These are phyloP conservation scores for Sipha maydis DNA, from an alignment of 2,888 invertebrate species.

Conservation along the genomic window DNA sequence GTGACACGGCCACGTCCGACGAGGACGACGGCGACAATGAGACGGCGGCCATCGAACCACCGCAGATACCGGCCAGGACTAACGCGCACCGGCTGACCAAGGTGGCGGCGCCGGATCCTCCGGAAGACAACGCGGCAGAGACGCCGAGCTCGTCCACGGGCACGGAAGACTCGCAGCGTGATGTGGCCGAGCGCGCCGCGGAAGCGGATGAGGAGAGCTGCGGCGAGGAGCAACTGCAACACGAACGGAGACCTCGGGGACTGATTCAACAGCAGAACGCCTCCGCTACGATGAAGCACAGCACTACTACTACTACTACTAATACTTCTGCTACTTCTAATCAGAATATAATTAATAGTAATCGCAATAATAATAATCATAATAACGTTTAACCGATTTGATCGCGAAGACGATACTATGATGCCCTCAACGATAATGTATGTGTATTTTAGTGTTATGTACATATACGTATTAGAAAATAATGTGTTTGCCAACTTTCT, in stretches of 20 bases:
- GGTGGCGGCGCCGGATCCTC: conserved; percentile 50
- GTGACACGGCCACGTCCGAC: conserved; percentile 65
- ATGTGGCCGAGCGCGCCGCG: conserved; percentile 64
- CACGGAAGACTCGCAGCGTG: conserved; percentile 65
- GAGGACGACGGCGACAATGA: conserved; percentile 62
- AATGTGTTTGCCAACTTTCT: conserved; percentile 57
- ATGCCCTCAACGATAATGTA: background rate
- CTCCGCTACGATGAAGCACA: background rate
- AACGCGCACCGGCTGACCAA: conserved; percentile 58
- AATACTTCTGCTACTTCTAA: background rate
- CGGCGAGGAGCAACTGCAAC: conserved; percentile 63
- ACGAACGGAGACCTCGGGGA: conserved; percentile 25
- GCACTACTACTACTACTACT: background rate
- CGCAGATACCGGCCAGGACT: conserved; percentile 59
- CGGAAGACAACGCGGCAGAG: conserved; percentile 62
- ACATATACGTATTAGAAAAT: background rate
- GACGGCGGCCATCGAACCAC: conserved; percentile 59
- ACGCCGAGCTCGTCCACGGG: conserved; percentile 65
- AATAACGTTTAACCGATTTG: background rate
- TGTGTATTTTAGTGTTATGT: background rate
- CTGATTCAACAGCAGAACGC: background rate
- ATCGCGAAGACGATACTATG: background rate
- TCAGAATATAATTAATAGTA: background rate
- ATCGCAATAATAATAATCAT: background rate
- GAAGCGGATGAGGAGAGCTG: conserved; percentile 65